Percentiles rank a stretch among this genome's conserved stretches.
Evolutionary conservation across 2,797 vertebrate species (phyloP).

Genomic region (Percopsis omiscomaycus): DNA sequence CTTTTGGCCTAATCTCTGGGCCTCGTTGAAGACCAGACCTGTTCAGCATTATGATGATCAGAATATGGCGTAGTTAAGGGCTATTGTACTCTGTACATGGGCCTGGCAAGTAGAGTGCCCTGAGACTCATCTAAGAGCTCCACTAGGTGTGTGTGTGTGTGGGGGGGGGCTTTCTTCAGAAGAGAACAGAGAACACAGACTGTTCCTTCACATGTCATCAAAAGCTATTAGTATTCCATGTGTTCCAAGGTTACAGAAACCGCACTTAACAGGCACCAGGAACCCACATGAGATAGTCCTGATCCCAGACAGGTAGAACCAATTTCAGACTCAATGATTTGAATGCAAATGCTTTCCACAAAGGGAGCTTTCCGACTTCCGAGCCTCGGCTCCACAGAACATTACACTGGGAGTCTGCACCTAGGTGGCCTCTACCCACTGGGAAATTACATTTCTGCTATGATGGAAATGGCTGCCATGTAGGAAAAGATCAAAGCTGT

Average conservation of each 20-base stretch:
- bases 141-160: slow-evolving; percentile 22
- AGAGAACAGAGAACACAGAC: slow-evolving; percentile 45
- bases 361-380: slow-evolving; percentile 60
- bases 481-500: slow-evolving; percentile 68
- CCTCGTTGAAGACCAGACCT: slow-evolving; percentile 14
- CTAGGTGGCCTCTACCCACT: slow-evolving; percentile 58
- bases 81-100: slow-evolving; percentile 43
- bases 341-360: slow-evolving; percentile 78
- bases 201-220: slow-evolving; percentile 53
- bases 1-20: slow-evolving; percentile 6
- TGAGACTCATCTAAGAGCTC: slow-evolving; percentile 36
- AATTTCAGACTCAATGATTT: slow-evolving; percentile 80
- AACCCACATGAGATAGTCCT: slow-evolving; percentile 72
- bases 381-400: slow-evolving; percentile 60
- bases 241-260: slow-evolving; percentile 66
- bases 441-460: slow-evolving; percentile 73
- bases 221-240: slow-evolving; percentile 69
- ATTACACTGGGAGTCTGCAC: slow-evolving; percentile 66
- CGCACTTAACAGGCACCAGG: slow-evolving; percentile 59
- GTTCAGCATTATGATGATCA: slow-evolving; percentile 40
- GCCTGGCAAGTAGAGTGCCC: slow-evolving; percentile 44
- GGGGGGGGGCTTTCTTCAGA: slow-evolving; percentile 24
- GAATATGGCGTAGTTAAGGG: slow-evolving; percentile 30
- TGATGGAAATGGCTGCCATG: slow-evolving; percentile 72
- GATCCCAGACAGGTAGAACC: slow-evolving; percentile 77